Base-by-base conservation (phyloP, 1,140 invertebrate genomes). In the Cotesia glomerata region DNA sequence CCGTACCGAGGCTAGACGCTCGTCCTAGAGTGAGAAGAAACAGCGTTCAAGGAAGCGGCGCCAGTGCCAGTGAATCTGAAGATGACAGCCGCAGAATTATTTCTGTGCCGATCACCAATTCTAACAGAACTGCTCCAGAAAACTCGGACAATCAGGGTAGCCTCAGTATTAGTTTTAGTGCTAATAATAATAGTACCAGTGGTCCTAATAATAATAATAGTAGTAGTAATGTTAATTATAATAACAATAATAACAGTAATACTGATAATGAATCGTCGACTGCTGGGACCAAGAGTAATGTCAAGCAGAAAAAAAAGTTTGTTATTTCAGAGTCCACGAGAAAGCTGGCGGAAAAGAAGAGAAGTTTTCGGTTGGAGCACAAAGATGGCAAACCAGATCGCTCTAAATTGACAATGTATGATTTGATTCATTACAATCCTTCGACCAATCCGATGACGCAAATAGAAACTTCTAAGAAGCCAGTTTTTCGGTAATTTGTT, bases 341-440 rank as follows among this genome's bases (percentile, higher is more conserved):
- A 75, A 89, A 88, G 78, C 73, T 90, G 14, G 87, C 87, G 1
- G 88, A 90, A 74, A 87, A 89, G 11, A 82, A 88, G 72, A 81
- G 88, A 26, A 90, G 92, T 74, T 92, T 91, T 80, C 81, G 88
- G 11, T 80, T 88, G 5, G 90, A 90, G 64, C 86, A 91, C 64
- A 88, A 88, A 35, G 83, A 90, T 32, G 88, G 86, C 70, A 83
- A 85, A 26, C 89, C 91, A 2, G 93, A 95, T 76, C 88, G 90
- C 77, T 88, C 88, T 26, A 90, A 90, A 63, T 89, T 97, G 69
- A 97, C 92, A 52, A 96, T 97, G 95, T 93, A 93, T 77, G 95
- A 97, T 88, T 89, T 97, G 58, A 96, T 97, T 77, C 96, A 93
- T 85, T 96, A 95, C 83, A 97, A 97, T 86, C 95, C 95, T 3